Evolutionary conservation across 64 coral and sea anemone genomes (phyloP).

Genomic region (Anthopleura sola): DNA sequence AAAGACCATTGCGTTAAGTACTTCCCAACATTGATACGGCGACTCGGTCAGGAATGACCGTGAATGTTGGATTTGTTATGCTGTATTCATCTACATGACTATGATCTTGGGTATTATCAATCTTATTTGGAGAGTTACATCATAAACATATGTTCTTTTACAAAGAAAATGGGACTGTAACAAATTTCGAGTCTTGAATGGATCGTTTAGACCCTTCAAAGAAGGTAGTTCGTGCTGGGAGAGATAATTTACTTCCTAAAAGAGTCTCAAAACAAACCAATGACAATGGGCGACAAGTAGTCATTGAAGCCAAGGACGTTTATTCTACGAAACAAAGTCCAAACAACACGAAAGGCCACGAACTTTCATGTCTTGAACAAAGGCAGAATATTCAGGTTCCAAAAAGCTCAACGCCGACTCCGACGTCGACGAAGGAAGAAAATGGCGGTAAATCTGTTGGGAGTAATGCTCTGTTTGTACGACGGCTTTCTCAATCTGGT

Average conservation of each 20-base stretch:
- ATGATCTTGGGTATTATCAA: not conserved
- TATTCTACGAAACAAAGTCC: not conserved
- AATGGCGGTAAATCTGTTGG: not conserved
- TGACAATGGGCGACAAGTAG: not conserved
- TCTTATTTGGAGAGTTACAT: not conserved
- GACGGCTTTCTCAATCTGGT: conserved; percentile 16
- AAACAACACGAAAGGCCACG: not conserved
- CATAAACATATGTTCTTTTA: not conserved
- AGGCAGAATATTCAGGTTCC: not conserved
- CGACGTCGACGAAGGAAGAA: not conserved
- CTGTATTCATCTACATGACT: not conserved
- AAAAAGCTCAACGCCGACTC: not conserved
- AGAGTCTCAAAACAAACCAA: not conserved
- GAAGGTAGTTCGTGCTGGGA: not conserved
- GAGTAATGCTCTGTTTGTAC: not conserved
- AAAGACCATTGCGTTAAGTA: not conserved
- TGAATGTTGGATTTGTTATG: not conserved
- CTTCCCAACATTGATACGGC: not conserved
- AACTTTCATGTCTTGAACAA: not conserved
- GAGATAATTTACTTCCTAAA: conserved; percentile 9
- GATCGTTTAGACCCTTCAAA: not conserved
- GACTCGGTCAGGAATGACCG: not conserved
- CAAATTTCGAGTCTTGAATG: not conserved
- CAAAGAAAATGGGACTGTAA: not conserved
- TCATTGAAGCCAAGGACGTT: conserved; percentile 5